A percentile compares a stretch with the other conserved stretches of the same genome.
These are phyloP conservation scores for Macrosteles quadrilineatus DNA, from an alignment of 1,140 invertebrate species.

Conservation along the genomic window DNA sequence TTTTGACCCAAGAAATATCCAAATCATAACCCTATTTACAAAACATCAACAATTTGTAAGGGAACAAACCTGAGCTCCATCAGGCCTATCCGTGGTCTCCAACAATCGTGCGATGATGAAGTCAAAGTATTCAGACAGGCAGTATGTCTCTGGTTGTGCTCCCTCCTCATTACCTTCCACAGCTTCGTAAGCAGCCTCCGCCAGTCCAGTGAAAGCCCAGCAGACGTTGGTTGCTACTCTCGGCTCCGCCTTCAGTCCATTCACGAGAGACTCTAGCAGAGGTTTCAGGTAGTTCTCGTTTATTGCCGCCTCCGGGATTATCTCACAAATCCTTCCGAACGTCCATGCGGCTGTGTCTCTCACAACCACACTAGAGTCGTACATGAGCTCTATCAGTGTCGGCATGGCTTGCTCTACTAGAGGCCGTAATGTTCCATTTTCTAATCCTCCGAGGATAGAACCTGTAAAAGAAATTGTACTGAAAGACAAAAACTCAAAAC, in stretches of 20 bases:
- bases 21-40: no score
- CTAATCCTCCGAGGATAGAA: conserved; percentile 93
- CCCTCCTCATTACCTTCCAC: conserved; percentile 64
- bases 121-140: conserved; percentile 91
- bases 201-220: conserved; percentile 98
- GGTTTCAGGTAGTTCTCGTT: conserved; percentile 82
- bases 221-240: conserved; percentile 98
- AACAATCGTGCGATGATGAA: conserved; percentile 89
- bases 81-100: conserved; percentile 90
- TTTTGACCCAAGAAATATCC: no score
- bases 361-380: conserved; percentile 89
- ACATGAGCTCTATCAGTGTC: conserved; percentile 91
- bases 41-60: no score
- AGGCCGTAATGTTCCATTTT: conserved; percentile 82
- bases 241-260: conserved; percentile 88
- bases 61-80: conserved; percentile 68
- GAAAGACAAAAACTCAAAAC: no score
- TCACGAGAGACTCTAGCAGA: conserved; percentile 85
- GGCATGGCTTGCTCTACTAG: conserved; percentile 96
- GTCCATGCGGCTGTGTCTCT: conserved; percentile 98
- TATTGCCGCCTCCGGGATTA: conserved; percentile 95
- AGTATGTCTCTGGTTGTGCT: conserved; percentile 90
- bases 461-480: conserved; percentile 49
- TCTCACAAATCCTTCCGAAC: conserved; percentile 95
- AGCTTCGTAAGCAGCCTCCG: conserved; percentile 92